phyloP scores from a whole-genome alignment of 2,113 vertebrate species.

The Salvator merianae region DNA sequence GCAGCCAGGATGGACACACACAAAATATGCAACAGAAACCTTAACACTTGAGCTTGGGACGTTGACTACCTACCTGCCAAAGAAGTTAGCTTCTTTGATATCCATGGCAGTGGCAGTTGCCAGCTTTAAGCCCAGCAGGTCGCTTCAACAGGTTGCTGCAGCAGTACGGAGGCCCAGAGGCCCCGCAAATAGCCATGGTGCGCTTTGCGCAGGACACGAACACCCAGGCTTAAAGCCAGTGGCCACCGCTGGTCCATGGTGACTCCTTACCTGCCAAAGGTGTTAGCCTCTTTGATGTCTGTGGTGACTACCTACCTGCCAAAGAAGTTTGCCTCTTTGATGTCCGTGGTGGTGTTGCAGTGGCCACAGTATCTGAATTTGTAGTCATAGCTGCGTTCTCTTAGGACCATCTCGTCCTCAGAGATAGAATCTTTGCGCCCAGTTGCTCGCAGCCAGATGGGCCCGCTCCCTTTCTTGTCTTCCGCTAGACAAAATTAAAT shows the following conservation, averaged over 20 bases:
- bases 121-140: no score
- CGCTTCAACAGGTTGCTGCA: no score
- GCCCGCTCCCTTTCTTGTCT: conserved; percentile 88
- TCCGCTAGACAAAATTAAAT: conserved; percentile 73
- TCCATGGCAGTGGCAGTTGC: conserved; percentile 98
- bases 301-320: conserved; percentile 88
- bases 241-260: no score
- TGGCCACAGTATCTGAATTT: conserved; percentile 98
- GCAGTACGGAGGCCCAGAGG: no score
- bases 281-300: no score
- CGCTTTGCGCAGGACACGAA: no score
- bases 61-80: conserved; percentile 75
- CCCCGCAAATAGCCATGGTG: no score
- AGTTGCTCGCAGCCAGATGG: conserved; percentile 87
- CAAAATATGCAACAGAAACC: neutral
- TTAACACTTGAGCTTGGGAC: neutral
- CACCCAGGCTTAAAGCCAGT: no score
- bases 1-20: neutral
- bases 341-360: conserved; percentile 98
- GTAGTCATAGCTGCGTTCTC: conserved; percentile 95
- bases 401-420: conserved; percentile 91
- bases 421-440: conserved; percentile 93
- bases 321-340: conserved; percentile 99
- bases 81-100: conserved; percentile 99
- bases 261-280: no score